Conservation (phyloP, 2,113 vertebrate genomes). For the Neomonachus schauinslandi region DNA sequence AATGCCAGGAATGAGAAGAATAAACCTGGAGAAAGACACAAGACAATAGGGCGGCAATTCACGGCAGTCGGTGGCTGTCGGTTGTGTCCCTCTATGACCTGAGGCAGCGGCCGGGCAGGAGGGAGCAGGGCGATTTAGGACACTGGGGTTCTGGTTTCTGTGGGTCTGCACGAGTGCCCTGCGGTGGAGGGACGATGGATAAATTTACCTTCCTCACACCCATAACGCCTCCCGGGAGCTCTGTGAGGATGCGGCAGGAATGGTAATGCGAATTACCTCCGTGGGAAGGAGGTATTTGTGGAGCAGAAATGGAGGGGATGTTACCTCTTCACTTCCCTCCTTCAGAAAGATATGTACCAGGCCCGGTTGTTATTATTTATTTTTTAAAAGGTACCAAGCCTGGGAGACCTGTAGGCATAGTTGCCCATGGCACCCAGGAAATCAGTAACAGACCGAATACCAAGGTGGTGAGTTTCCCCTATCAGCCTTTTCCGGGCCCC, state of each 20-base stretch:
- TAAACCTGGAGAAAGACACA: not conserved
- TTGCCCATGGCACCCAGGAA: not conserved
- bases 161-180: not conserved
- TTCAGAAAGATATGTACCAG: not conserved
- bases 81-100: not conserved
- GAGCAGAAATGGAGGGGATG: not conserved
- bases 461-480: not conserved
- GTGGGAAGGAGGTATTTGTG: not conserved
- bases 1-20: not conserved
- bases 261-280: not conserved
- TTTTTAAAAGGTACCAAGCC: not conserved
- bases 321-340: not conserved
- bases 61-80: rapidly evolving
- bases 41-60: not conserved
- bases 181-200: not conserved
- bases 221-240: not conserved
- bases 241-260: not conserved
- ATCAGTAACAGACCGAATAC: not conserved
- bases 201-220: not conserved
- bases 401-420: not conserved
- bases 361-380: not conserved
- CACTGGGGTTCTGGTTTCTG: not conserved
- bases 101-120: not conserved
- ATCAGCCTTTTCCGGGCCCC: not conserved
- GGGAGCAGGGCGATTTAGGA: not conserved